phyloP scores from a whole-genome alignment of 2,888 invertebrate genomes.

The Eupithecia exiguata region DNA sequence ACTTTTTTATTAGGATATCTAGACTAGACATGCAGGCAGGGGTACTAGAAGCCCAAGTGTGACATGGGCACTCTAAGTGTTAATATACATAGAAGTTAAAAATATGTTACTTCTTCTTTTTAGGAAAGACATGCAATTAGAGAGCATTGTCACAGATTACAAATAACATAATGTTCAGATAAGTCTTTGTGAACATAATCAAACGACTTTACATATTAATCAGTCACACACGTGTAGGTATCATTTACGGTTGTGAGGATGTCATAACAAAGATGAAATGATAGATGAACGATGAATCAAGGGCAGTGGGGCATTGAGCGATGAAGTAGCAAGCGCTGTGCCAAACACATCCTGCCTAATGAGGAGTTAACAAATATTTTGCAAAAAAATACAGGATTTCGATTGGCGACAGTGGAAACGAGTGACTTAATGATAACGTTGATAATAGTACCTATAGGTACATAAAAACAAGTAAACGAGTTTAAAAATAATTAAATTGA shows the following conservation, averaged over 20 bases:
- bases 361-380: constrained; percentile 10
- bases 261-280: constrained; percentile 24
- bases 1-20: too few relatives aligned
- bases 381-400: neutral
- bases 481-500: neutral
- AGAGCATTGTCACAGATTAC: neutral
- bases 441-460: neutral
- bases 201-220: neutral
- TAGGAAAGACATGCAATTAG: too few relatives aligned
- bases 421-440: neutral
- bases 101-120: neutral
- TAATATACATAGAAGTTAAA: neutral
- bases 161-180: neutral
- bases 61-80: neutral
- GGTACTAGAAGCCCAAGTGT: too few relatives aligned
- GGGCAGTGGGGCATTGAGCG: constrained; percentile 29
- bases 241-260: constrained; percentile 14
- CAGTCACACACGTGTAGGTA: constrained; percentile 6
- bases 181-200: neutral
- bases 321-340: constrained; percentile 18
- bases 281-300: constrained; percentile 27
- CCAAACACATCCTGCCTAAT: constrained; percentile 14
- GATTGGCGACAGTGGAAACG: neutral
- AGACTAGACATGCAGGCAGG: too few relatives aligned
- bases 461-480: neutral